Evolutionary conservation across 2,888 invertebrate genomes (phyloP).

Genomic region (Subacronicta megacephala): DNA sequence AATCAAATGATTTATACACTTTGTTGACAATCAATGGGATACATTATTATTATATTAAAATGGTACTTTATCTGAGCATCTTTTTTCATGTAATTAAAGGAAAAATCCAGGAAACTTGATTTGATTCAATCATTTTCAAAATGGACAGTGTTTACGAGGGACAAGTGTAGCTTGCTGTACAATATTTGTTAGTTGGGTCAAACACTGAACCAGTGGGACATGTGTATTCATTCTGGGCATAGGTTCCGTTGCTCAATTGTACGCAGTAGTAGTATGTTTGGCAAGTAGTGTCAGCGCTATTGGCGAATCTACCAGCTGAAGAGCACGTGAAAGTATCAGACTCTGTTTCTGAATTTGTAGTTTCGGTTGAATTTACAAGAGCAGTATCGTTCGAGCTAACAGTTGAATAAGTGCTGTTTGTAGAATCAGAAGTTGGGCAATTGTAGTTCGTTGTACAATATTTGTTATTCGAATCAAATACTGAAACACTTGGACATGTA

Average conservation of each 20-base stretch:
- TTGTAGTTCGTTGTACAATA: slow-evolving; percentile 64
- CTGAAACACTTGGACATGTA: slow-evolving; percentile 63
- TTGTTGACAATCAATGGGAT: too few species aligned
- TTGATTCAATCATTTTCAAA: background rate
- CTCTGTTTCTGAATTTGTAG: slow-evolving; percentile 12
- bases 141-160: slow-evolving; percentile 3
- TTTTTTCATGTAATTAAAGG: too few species aligned
- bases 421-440: slow-evolving; percentile 23
- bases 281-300: slow-evolving; percentile 64
- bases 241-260: slow-evolving; percentile 53
- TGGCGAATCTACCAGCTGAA: slow-evolving; percentile 52
- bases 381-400: background rate
- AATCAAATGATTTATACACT: too few species aligned
- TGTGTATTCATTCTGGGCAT: slow-evolving; percentile 54
- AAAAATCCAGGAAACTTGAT: too few species aligned
- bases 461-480: slow-evolving; percentile 64
- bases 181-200: slow-evolving; percentile 61
- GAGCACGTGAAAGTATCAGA: slow-evolving; percentile 25
- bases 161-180: slow-evolving; percentile 64
- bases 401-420: slow-evolving; percentile 3
- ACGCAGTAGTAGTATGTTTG: slow-evolving; percentile 65
- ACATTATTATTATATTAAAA: too few species aligned
- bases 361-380: slow-evolving; percentile 1
- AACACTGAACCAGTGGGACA: slow-evolving; percentile 67
- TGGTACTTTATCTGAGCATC: too few species aligned